Evolutionary conservation across 2,888 invertebrate genomes (phyloP).

Genomic region (Hedychridium roseum): DNA sequence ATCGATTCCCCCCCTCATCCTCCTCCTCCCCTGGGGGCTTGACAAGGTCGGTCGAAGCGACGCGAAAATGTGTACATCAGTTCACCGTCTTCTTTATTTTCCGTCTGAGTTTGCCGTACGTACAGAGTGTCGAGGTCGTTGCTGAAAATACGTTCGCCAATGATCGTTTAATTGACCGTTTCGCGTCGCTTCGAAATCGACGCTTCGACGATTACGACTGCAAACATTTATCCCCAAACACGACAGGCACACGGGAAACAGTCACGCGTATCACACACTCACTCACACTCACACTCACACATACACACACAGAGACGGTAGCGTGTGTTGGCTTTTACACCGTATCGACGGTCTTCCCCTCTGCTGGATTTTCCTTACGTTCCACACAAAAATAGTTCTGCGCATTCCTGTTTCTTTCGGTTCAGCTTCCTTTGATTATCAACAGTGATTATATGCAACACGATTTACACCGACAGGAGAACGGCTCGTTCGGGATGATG

Average conservation of each 20-base stretch:
- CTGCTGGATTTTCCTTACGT: slow-evolving; percentile 9
- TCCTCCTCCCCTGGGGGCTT: slow-evolving; percentile 33
- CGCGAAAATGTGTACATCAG: slow-evolving; percentile 18
- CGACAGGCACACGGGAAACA: no score
- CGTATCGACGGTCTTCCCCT: no score
- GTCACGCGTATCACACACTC: no score
- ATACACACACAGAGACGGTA: slow-evolving; percentile 41
- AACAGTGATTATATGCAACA: slow-evolving; percentile 50
- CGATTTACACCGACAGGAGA: slow-evolving; percentile 46
- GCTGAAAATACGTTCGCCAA: no score
- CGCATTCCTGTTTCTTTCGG: slow-evolving; percentile 14
- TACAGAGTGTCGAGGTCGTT: no score
- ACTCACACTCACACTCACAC: no score
- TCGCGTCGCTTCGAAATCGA: slow-evolving; percentile 33
- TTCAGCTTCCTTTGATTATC: slow-evolving; percentile 20
- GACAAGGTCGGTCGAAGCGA: slow-evolving; percentile 36
- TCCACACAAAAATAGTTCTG: slow-evolving; percentile 51
- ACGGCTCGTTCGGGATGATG: slow-evolving; percentile 23
- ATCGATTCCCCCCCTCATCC: no score
- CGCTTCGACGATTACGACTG: slow-evolving; percentile 26
- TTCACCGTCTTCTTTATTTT: no score
- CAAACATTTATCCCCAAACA: slow-evolving; percentile 49
- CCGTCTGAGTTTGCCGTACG: no score
- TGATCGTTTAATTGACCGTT: no score
- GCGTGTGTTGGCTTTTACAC: slow-evolving; percentile 17